Evolutionary conservation across 37 sponge, comb jelly and placozoan species (phyloP).

Genomic region (Chondrilla cf. caribensis): DNA sequence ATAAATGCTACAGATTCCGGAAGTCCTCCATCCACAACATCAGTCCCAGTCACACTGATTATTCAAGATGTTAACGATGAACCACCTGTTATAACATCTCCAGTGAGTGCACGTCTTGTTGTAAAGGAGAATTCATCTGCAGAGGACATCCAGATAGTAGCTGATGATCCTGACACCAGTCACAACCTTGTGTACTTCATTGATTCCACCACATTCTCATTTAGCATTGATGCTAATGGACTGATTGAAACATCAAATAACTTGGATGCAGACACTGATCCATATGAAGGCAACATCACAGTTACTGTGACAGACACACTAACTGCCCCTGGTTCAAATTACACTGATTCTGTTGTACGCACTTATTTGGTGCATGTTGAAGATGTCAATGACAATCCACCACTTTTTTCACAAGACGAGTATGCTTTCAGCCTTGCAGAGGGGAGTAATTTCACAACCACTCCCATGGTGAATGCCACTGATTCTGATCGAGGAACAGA

Average conservation of each 20-base stretch:
- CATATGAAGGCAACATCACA: conserved; percentile 11
- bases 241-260: neutral
- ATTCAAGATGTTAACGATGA: conserved; percentile 59
- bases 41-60: conserved; percentile 29
- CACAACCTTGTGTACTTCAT: neutral
- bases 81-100: conserved; percentile 39
- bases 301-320: conserved; percentile 46
- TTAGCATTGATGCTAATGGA: neutral
- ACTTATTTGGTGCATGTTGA: conserved; percentile 25
- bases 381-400: conserved; percentile 57
- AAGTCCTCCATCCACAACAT: neutral
- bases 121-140: neutral
- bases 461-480: conserved; percentile 39
- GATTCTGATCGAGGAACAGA: conserved; percentile 63
- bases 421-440: conserved; percentile 31
- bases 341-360: conserved; percentile 12
- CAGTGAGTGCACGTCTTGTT: neutral
- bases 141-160: neutral
- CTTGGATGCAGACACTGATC: conserved; percentile 48
- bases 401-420: conserved; percentile 5
- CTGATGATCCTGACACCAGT: neutral
- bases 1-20: conserved; percentile 60
- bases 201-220: neutral
- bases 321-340: neutral
- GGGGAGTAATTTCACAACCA: conserved; percentile 1